Percentiles rank a stretch among this genome's conserved stretches.
These are phyloP conservation scores for Macroramphosus scolopax DNA, from an alignment of 2,797 vertebrate species.

Conservation along the genomic window DNA sequence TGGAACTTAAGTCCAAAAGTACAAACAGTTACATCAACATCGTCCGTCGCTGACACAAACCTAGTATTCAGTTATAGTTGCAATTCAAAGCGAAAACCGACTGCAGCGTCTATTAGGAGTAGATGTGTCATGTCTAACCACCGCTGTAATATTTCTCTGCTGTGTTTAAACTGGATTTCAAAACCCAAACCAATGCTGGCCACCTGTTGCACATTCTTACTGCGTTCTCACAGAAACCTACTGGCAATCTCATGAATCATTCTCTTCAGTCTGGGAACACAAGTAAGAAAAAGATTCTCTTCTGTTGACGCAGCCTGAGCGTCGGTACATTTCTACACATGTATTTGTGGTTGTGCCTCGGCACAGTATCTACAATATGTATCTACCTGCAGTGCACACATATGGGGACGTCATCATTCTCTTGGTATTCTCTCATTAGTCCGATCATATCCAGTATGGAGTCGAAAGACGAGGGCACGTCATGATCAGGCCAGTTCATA, in stretches of 20 bases:
- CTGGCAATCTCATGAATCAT: not conserved
- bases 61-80: too few relatives aligned
- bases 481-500: conserved; percentile 98
- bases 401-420: conserved; percentile 92
- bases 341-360: not conserved
- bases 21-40: too few relatives aligned
- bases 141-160: conserved; percentile 4
- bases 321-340: not conserved
- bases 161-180: conserved; percentile 20
- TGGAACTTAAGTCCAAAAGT: too few relatives aligned
- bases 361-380: too few relatives aligned
- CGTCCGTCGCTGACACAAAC: too few relatives aligned
- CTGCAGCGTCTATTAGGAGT: not conserved
- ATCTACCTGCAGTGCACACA: conserved; percentile 71
- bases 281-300: not conserved
- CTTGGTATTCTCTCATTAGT: conserved; percentile 94
- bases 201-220: conserved; percentile 23
- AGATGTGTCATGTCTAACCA: not conserved
- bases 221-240: conserved; percentile 11
- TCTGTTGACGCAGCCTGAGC: conserved; percentile 1
- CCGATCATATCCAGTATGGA: conserved; percentile 99
- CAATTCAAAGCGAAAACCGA: too few relatives aligned
- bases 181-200: conserved; percentile 2
- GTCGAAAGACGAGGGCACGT: conserved; percentile 97
- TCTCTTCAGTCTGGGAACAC: not conserved